Evolutionary conservation across 2,888 invertebrate species (phyloP).

Genomic region (Sclerodermus sp.): DNA sequence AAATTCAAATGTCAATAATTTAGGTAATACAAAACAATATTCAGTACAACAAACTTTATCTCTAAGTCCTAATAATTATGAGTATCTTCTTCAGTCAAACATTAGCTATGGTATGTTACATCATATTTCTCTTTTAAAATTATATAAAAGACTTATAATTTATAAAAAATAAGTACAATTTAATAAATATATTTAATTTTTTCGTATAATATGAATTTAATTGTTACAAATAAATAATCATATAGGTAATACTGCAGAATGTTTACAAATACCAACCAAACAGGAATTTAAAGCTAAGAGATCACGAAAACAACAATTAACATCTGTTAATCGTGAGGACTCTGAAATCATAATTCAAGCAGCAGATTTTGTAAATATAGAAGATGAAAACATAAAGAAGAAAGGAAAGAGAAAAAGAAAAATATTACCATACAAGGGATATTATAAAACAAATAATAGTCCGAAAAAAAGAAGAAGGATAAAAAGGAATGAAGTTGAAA

Average conservation of each 20-base stretch:
- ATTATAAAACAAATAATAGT: conserved; percentile 32
- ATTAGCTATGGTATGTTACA: too few species aligned
- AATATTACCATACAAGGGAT: conserved; percentile 31
- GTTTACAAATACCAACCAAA: conserved; percentile 1
- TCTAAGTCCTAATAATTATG: neutral
- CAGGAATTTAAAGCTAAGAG: conserved; percentile 39
- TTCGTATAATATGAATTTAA: too few species aligned
- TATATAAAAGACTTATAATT: too few species aligned
- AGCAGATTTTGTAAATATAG: conserved; percentile 38
- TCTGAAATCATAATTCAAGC: conserved; percentile 55
- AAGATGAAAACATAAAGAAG: conserved; percentile 32
- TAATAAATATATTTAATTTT: too few species aligned
- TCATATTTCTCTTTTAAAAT: too few species aligned
- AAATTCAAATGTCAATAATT: neutral
- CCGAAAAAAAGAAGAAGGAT: conserved; percentile 23
- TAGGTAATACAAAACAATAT: conserved; percentile 7
- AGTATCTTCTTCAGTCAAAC: neutral
- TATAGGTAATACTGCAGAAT: conserved; percentile 11
- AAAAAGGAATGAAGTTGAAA: conserved; percentile 36
- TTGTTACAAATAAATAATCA: conserved; percentile 11
- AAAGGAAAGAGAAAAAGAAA: conserved; percentile 41
- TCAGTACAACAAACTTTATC: neutral
- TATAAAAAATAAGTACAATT: too few species aligned
- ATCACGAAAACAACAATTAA: conserved; percentile 52
- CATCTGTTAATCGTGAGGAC: conserved; percentile 50